Base-by-base conservation (phyloP, 92 coral and sea anemone genomes). In the Pocillopora meandrina region DNA sequence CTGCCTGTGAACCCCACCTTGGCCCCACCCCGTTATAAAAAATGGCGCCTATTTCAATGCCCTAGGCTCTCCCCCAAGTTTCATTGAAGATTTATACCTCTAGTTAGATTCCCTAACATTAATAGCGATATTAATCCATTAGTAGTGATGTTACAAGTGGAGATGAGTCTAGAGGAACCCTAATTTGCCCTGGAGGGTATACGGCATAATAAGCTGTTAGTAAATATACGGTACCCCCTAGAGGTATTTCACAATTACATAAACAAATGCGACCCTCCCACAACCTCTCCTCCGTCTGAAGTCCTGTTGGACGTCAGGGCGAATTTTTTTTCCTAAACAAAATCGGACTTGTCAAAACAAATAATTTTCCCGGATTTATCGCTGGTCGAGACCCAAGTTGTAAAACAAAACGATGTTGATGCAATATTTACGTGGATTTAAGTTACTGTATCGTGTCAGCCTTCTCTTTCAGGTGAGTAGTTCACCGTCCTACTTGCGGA, bases 381-480 rank as follows among this genome's bases (percentile, higher is more conserved):
- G 66, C 56, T 26, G 65, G 56, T 34, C 56, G 57, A 67, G 84
- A 80, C 76, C 65, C 76, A 68, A 35, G 56, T 59, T 68, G 56
- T 12, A 18, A 80, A 70, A 4, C 33, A 17, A 19, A 68, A 57
- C 16, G 9, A 80, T 67, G 58, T 80, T 80, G 33, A 35, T 80
- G 34, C 76, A 67, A 68, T 57, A 68, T 80, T 80, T 80, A 80
- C 84, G 84, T 26, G 84, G 84, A 80, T 56, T 68, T 67, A 67
- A 75, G 57, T 80, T 80, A 66, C 57, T 67, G 61, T 80, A 80
- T 55, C 76, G 84, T 57, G 76, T 80, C 1, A 80, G 76, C 65
- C 75, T 80, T 49, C 56, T 80, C 8, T 64, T 69, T 67, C 84
- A 80, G 74, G 84, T 80, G 52, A 16, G 84, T 14, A 42, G 21